Conservation (phyloP, 2,113 vertebrate species). For the Erythrolamprus reginae region DNA sequence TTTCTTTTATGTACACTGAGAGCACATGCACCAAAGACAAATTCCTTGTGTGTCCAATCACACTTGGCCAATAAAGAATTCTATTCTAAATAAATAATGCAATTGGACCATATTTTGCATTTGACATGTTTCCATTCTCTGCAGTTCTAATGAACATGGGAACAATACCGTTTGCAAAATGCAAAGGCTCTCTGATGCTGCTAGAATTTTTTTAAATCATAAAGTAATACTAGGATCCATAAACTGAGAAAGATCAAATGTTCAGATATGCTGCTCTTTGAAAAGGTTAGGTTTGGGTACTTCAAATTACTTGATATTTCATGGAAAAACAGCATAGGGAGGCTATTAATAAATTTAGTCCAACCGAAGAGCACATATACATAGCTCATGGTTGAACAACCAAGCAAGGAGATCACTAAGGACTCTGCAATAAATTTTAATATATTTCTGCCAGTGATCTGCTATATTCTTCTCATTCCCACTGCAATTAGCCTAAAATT, state of each 20-base stretch:
- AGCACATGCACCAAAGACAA: too few species aligned
- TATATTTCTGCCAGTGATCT: not conserved
- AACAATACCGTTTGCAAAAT: slow-evolving; percentile 40
- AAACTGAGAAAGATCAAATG: slow-evolving; percentile 44
- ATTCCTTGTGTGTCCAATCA: too few species aligned
- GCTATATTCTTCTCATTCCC: not conserved
- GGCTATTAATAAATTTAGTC: not conserved
- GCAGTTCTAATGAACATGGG: slow-evolving; percentile 7
- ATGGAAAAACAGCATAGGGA: not conserved
- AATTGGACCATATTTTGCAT: not conserved
- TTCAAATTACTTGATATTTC: not conserved
- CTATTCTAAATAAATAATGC: not conserved
- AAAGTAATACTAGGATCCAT: slow-evolving; percentile 9
- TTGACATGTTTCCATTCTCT: slow-evolving; percentile 6
- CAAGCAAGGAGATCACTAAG: not conserved
- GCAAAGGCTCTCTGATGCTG: slow-evolving; percentile 31
- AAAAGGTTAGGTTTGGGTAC: slow-evolving; percentile 45
- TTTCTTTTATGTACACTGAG: too few species aligned
- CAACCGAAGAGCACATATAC: not conserved
- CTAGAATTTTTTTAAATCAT: slow-evolving; percentile 45
- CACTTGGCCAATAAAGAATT: too few species aligned
- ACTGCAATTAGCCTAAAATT: not conserved
- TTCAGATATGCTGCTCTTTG: not conserved
- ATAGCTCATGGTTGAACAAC: not conserved
- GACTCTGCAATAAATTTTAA: not conserved